phyloP scores from a whole-genome alignment of 2,113 vertebrate genomes.

The Myiozetetes cayanensis region DNA sequence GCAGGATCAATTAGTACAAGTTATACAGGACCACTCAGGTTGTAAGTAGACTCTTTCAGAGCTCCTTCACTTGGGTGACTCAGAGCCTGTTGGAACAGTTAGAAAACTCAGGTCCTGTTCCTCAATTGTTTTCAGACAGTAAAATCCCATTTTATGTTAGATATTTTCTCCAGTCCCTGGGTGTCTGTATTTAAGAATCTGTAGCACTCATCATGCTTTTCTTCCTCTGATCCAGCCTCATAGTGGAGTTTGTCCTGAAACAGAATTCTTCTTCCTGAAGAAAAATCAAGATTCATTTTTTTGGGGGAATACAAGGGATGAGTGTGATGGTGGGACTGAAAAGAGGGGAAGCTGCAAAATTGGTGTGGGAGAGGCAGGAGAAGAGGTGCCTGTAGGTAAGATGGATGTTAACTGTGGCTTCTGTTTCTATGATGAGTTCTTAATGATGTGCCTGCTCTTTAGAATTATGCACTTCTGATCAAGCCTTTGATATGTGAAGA shows the following conservation, averaged over 20 bases:
- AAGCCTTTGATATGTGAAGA: not conserved
- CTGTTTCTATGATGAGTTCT: not conserved
- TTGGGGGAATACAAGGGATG: not conserved
- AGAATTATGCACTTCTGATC: not conserved
- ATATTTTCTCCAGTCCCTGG: not conserved
- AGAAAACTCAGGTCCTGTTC: not conserved
- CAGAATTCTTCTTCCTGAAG: not conserved
- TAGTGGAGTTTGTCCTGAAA: not conserved
- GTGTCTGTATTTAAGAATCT: not conserved
- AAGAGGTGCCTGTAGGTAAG: not conserved
- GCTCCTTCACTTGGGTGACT: not conserved
- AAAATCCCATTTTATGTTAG: not conserved
- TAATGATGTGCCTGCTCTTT: not conserved
- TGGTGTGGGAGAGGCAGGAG: not conserved
- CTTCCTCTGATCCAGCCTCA: not conserved
- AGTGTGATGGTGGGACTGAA: not conserved
- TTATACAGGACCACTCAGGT: not conserved
- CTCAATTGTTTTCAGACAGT: not conserved
- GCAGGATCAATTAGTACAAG: not conserved
- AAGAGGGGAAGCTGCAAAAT: not conserved
- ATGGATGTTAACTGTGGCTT: not conserved
- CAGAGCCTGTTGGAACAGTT: not conserved
- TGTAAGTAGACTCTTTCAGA: not conserved
- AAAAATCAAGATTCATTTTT: not conserved
- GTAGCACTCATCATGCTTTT: not conserved